A percentile compares a stretch with the other conserved stretches of the same genome.
Conservation (phyloP, 2,113 vertebrate species). For the Nanorana parkeri region DNA sequence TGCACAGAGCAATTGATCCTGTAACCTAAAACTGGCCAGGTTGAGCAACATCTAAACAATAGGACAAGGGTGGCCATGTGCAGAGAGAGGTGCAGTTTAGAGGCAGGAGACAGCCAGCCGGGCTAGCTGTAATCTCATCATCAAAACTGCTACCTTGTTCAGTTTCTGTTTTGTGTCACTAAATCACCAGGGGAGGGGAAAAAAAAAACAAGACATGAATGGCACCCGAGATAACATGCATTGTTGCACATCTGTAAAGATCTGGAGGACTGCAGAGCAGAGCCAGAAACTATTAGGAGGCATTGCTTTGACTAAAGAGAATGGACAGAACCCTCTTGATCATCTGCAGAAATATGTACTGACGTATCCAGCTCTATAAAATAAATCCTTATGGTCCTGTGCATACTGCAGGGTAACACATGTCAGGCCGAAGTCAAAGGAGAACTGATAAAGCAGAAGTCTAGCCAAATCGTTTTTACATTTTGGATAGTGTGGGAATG, state of each 20-base stretch:
- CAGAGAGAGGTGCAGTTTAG: constrained; percentile 62
- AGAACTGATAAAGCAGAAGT: no score
- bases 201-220: constrained; percentile 39
- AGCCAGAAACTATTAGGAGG: constrained; percentile 29
- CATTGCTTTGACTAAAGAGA: neutral
- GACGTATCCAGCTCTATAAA: no score
- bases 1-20: constrained; percentile 93
- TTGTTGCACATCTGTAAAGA: constrained; percentile 38
- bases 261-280: constrained; percentile 12
- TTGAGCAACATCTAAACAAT: constrained; percentile 92
- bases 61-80: constrained; percentile 76
- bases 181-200: constrained; percentile 43
- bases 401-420: no score
- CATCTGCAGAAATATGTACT: neutral
- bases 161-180: constrained; percentile 83
- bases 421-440: no score
- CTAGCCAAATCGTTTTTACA: no score
- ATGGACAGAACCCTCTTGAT: neutral
- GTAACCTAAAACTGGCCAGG: constrained; percentile 92
- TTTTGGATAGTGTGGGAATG: no score
- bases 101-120: constrained; percentile 95
- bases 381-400: no score
- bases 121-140: constrained; percentile 92
- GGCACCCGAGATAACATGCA: constrained; percentile 44
- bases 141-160: constrained; percentile 81